phyloP scores from a whole-genome alignment of 2,113 vertebrate species.

The Catharus fuscescens region DNA sequence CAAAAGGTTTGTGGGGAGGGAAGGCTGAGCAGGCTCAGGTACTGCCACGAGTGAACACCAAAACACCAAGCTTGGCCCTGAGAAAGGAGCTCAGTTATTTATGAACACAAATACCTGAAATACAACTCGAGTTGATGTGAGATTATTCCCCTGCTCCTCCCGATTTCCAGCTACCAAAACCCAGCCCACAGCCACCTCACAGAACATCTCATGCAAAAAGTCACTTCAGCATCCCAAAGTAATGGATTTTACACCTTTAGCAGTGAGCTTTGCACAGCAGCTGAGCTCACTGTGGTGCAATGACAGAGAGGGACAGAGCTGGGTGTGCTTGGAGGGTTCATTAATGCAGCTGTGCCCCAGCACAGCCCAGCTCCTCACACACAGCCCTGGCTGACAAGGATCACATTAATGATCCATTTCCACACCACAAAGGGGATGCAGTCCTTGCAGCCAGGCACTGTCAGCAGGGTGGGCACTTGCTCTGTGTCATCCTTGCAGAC shows the following conservation, averaged over 20 bases:
- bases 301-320: background rate
- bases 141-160: background rate
- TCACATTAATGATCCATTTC: conserved; percentile 6
- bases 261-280: background rate
- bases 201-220: background rate
- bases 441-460: background rate
- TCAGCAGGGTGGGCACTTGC: conserved; percentile 3
- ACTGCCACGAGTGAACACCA: background rate
- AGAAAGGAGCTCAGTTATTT: background rate
- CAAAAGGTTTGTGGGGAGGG: background rate
- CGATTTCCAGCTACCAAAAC: background rate
- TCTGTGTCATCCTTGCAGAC: background rate
- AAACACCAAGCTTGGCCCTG: background rate
- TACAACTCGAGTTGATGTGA: background rate
- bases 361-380: background rate
- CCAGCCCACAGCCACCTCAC: background rate
- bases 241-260: background rate
- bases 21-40: background rate
- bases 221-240: background rate
- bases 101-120: background rate
- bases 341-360: background rate
- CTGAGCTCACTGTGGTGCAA: background rate
- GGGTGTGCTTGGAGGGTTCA: background rate
- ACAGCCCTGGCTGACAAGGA: background rate
- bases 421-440: background rate